phyloP scores from a whole-genome alignment of 2,888 invertebrate genomes.

The Tinea semifulvella region DNA sequence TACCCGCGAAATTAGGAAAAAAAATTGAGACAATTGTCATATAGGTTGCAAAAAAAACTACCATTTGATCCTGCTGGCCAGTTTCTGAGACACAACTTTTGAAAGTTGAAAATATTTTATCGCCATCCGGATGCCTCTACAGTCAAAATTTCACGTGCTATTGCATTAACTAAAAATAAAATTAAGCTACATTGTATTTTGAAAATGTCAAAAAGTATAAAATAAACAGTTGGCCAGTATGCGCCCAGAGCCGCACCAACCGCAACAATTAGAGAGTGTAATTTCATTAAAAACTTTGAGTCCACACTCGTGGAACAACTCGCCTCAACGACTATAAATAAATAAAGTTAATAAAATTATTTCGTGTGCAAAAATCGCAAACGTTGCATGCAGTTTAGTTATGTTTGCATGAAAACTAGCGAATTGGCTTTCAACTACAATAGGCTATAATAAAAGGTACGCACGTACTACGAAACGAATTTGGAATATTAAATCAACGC shows the following conservation, averaged over 20 bases:
- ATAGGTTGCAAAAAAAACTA: too few relatives aligned
- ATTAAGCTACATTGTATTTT: too few relatives aligned
- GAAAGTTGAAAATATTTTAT: too few relatives aligned
- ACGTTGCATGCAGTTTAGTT: conserved; percentile 4
- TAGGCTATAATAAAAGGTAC: background rate
- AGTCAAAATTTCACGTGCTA: too few relatives aligned
- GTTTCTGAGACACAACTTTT: too few relatives aligned
- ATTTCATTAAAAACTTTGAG: conserved; percentile 52
- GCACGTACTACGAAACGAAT: background rate
- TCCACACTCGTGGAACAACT: conserved; percentile 24
- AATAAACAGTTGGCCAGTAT: background rate
- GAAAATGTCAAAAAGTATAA: background rate
- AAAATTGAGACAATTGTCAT: too few relatives aligned
- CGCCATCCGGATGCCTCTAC: too few relatives aligned
- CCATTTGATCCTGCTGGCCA: too few relatives aligned
- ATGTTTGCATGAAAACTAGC: conserved; percentile 6
- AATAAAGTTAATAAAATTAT: conserved; percentile 32
- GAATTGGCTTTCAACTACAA: conserved; percentile 5
- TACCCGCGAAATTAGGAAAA: too few relatives aligned
- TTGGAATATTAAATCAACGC: background rate
- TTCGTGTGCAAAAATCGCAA: conserved; percentile 26
- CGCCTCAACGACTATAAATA: conserved; percentile 47
- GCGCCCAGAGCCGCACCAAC: background rate
- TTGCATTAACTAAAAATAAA: too few relatives aligned
- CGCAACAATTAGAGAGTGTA: conserved; percentile 46